phyloP scores from a whole-genome alignment of 1,140 invertebrate genomes.

The Caenorhabditis tropicalis region DNA sequence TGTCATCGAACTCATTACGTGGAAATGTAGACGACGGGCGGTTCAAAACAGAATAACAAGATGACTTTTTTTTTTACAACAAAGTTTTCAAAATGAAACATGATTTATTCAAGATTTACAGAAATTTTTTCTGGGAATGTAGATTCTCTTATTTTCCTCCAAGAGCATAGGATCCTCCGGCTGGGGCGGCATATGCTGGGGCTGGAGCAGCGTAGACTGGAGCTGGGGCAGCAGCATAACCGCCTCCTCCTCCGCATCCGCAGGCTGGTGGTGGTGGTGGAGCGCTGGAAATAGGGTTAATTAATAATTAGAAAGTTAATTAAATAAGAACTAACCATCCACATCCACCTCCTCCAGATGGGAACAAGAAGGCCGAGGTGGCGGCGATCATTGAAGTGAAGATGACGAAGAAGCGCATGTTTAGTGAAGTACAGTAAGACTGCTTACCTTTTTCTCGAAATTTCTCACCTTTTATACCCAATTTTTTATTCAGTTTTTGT shows the following conservation, averaged over 20 bases:
- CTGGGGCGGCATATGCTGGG: neutral
- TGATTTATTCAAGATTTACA: constrained; percentile 9
- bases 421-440: neutral
- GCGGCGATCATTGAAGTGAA: neutral
- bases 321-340: constrained; percentile 6
- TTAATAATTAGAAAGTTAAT: neutral
- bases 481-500: neutral
- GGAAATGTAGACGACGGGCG: neutral
- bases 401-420: constrained; percentile 2
- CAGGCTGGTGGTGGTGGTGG: constrained; percentile 20
- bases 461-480: neutral
- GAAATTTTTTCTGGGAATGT: neutral
- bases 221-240: neutral
- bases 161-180: constrained; percentile 6
- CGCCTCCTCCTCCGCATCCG: neutral
- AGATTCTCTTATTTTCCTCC: neutral
- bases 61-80: neutral
- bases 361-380: constrained; percentile 42
- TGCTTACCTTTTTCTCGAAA: neutral
- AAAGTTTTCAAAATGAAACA: no score
- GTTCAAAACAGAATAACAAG: neutral
- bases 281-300: neutral
- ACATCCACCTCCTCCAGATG: constrained; percentile 36
- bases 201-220: constrained; percentile 27
- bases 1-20: neutral